Conservation (phyloP, 2,888 invertebrate species). For the Erebia epiphron region DNA sequence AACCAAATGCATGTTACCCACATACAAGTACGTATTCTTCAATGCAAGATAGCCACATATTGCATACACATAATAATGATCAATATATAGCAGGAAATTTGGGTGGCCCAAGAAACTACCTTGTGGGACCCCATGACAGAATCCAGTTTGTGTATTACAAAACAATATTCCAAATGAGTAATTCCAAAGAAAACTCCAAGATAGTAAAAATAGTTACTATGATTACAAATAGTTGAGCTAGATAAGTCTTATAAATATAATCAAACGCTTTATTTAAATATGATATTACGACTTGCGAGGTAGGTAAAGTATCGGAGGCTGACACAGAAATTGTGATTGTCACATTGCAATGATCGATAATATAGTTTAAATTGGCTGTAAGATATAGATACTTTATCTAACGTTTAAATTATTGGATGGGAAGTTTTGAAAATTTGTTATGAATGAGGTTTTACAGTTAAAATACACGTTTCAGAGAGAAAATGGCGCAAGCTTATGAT, state of each 20-base stretch:
- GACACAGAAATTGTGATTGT: too few species aligned
- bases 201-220: neutral
- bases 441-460: neutral
- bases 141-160: neutral
- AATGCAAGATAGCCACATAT: neutral
- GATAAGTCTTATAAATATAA: neutral
- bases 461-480: constrained; percentile 87
- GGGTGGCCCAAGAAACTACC: neutral
- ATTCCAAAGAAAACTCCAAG: neutral
- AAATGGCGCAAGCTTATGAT: constrained; percentile 99
- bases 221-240: neutral
- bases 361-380: too few species aligned
- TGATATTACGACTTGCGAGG: too few species aligned
- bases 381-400: too few species aligned
- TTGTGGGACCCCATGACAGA: constrained; percentile 58
- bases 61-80: neutral
- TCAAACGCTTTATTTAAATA: neutral
- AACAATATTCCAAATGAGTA: neutral
- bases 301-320: too few species aligned
- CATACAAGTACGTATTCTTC: constrained; percentile 90
- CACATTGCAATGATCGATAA: too few species aligned
- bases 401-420: too few species aligned
- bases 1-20: constrained; percentile 95
- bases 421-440: too few species aligned
- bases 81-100: neutral